Base-by-base conservation (phyloP, 2,113 vertebrate genomes). In the Rana temporaria region DNA sequence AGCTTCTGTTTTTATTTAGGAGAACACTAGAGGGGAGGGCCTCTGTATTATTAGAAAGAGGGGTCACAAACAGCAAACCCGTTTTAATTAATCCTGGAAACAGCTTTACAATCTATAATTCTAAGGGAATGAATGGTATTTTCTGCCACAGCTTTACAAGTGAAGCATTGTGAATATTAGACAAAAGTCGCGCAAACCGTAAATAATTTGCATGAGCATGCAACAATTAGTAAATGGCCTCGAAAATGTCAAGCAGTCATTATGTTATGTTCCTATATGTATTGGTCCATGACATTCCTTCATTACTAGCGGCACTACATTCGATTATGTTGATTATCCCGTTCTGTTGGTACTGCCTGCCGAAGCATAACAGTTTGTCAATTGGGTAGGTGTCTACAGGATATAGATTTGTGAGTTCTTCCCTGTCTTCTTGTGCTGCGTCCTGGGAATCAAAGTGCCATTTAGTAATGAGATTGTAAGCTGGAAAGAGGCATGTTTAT, bases 401-500 rank as follows among this genome's bases (percentile, higher is more conserved):
- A 16, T 66, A 67, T 56, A 66, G 76, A 79, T 79, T 67, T 67
- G 76, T 67, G 76, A 55, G 63, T 66, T 67, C 42, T 66, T 79
- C 22, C 24, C 67, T 55, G 60, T 63, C 42, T 73, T n/a, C 4
- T 59, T 42, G 32, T 60, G 30, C 38, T 24, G 59, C 70, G 53
- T 34, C 59, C 67, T 56, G 48, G 79, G 69, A 56, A 73, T 73
- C 56, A 65, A 73, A 66, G 38, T 74, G 60, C 59, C 69, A 82
- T 82, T 65, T 73, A 71, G 42, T 73, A 82, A 82, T 82, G 68
- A 82, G 60, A 74, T 34, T 73, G 79, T 53, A 22, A 64, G 59
- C 52, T 53, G 68, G 55, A 71, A 72, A 81, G 52, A 57, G 57
- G 65, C 59, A 82, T 82, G 71, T 82, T 82, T 82, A 73, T 73